A percentile compares a stretch with the other conserved stretches of the same genome.
These are phyloP conservation scores for Drosophila athabasca DNA, from an alignment of 1,140 invertebrate species.

Conservation along the genomic window DNA sequence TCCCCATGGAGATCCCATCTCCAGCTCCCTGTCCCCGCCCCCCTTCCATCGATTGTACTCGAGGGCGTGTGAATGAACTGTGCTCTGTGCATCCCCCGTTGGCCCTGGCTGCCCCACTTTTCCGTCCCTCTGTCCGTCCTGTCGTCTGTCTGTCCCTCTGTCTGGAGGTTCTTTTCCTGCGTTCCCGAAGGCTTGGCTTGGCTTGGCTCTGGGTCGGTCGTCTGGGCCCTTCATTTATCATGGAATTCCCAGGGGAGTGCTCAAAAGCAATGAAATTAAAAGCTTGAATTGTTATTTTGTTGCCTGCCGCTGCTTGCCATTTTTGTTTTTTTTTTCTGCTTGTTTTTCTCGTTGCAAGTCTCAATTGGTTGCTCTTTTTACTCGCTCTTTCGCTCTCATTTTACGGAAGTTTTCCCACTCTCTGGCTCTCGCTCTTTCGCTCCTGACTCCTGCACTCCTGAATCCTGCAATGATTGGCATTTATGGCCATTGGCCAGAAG, in stretches of 20 bases:
- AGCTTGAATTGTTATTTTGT: constrained; percentile 67
- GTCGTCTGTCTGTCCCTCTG: not conserved
- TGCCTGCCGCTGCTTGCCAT: constrained; percentile 17
- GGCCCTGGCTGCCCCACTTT: not conserved
- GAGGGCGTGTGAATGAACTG: constrained; percentile 45
- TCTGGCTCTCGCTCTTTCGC: not conserved
- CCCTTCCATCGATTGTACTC: constrained; percentile 1
- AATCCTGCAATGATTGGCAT: constrained; percentile 65
- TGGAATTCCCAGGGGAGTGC: constrained; percentile 66
- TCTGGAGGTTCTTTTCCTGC: not conserved
- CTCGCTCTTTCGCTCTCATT: too few species aligned
- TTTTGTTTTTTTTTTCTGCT: constrained; percentile 11
- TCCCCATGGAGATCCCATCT: too few species aligned
- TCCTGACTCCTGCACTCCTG: not conserved
- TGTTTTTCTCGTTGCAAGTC: constrained; percentile 14
- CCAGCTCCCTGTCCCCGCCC: too few species aligned
- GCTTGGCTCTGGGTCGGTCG: constrained; percentile 1
- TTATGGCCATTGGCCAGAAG: constrained; percentile 33
- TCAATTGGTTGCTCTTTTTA: too few species aligned
- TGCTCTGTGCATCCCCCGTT: not conserved
- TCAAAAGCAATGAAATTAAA: constrained; percentile 72
- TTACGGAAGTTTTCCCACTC: not conserved
- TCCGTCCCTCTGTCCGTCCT: too few species aligned
- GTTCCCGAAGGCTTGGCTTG: not conserved
- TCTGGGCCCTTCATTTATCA: constrained; percentile 53